Evolutionary conservation across 2,797 vertebrate genomes (phyloP).

Genomic region (Prionace glauca): DNA sequence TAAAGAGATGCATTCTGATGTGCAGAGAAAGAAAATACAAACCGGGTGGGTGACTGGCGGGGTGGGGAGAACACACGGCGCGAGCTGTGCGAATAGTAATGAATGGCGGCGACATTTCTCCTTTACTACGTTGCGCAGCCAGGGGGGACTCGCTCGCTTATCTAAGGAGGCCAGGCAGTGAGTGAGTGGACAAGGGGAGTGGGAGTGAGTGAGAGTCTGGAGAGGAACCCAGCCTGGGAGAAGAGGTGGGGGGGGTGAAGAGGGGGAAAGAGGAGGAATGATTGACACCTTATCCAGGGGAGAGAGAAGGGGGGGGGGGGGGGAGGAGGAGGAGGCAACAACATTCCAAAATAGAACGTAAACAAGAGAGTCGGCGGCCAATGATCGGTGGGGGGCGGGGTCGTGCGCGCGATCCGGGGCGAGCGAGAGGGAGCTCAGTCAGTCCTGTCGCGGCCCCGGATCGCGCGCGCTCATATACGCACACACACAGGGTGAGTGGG

Average conservation of each 20-base stretch:
- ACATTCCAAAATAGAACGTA: constrained; percentile 12
- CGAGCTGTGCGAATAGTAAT: constrained; percentile 44
- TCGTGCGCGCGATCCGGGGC: too few species aligned
- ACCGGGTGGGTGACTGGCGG: too few species aligned
- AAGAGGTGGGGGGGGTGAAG: not conserved
- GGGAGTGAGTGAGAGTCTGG: not conserved
- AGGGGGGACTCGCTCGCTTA: constrained; percentile 46
- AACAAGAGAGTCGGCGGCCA: not conserved
- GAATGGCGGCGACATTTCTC: constrained; percentile 51
- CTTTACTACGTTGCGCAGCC: constrained; percentile 47
- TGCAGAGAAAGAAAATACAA: too few species aligned
- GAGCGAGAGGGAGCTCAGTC: not conserved
- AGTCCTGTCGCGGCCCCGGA: too few species aligned
- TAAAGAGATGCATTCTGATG: too few species aligned
- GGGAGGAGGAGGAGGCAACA: not conserved
- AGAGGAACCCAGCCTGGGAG: not conserved
- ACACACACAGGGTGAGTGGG: too few species aligned
- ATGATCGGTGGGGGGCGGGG: not conserved
- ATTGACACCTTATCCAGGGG: not conserved
- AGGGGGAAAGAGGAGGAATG: not conserved
- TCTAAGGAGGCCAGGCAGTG: too few species aligned
- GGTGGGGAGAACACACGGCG: too few species aligned
- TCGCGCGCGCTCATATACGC: too few species aligned
- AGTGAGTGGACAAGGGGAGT: not conserved
- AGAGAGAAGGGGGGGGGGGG: not conserved